These are phyloP conservation scores for Lepidocyrtoides sp. DNA, from an alignment of 2,888 invertebrate genomes.

Conservation along the genomic window DNA sequence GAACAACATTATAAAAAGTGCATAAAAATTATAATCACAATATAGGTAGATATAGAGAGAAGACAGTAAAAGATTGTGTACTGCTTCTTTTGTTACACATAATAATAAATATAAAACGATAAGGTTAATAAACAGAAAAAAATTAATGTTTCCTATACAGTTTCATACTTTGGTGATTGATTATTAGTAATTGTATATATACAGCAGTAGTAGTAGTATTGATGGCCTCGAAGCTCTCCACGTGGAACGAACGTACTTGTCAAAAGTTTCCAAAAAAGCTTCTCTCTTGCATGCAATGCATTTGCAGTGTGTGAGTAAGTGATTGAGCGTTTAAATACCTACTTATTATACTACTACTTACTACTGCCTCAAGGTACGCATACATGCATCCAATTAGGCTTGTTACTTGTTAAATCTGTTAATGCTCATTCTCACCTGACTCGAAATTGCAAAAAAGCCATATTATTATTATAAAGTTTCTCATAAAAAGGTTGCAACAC, in stretches of 20 bases:
- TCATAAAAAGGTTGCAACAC: conserved; percentile 21
- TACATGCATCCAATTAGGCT: not conserved
- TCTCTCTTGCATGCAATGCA: conserved; percentile 24
- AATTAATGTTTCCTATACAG: not conserved
- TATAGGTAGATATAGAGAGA: not conserved
- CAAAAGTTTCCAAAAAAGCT: conserved; percentile 11
- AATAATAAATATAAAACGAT: conserved; percentile 31
- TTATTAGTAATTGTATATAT: conserved; percentile 25
- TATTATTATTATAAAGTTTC: not conserved
- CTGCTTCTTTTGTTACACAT: not conserved
- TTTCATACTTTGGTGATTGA: not conserved
- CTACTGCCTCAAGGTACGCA: not conserved
- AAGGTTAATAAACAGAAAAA: conserved; percentile 25
- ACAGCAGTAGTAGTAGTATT: not conserved
- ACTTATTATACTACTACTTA: not conserved
- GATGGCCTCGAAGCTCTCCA: conserved; percentile 45
- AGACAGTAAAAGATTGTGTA: not conserved
- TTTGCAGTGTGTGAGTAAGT: not conserved
- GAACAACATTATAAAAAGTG: not conserved
- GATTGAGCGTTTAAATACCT: not conserved
- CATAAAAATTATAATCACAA: not conserved
- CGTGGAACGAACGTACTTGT: conserved; percentile 51
- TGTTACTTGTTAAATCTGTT: not conserved
- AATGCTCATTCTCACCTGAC: conserved; percentile 43
- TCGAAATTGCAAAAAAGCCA: not conserved